Evolutionary conservation across 1,140 invertebrate species (phyloP), one percentile per base, ranked within the genome.

Genomic region (Caligus rogercresseyi): DNA sequence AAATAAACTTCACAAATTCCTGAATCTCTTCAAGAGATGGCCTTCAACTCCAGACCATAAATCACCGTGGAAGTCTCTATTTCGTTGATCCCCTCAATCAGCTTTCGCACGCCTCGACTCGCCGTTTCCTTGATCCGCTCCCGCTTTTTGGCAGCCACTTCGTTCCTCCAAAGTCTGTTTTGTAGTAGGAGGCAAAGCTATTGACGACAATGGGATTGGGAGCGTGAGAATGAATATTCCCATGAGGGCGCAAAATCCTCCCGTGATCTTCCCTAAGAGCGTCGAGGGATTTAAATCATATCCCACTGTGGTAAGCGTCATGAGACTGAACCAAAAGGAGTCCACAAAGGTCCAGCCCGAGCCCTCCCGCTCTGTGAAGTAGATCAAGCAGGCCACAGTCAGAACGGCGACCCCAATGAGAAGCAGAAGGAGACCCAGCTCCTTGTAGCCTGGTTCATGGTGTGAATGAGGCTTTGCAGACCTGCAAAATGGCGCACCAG

Each of bases 141-240:
- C 24, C 60, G 13, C 60, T 62, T 62, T 52, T 52, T 62, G 43
- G 19, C 24, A n/a, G 61, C 61, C 4, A 63, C 61, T 25, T 63
- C 61, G 19, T 63, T 63, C 3, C 61, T 16, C 61, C 61, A 63
- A 18, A 62, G 31, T 59, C 60, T 52, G 18, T 63, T 56, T 63
- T 63, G 52, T 63, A 63, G 19, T 63, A 63, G 61, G 43, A 21
- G 20, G 61, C 61, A 25, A 63, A 63, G 25, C 61, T 63, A 54
- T 63, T 63, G 14, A 63, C 61, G n/a, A 63, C 61, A 56, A 63
- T 63, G 23, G 61, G 61, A 63, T 63, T 1, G 61, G 61, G 1
- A 63, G 25, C 14, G 61, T 63, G 43, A 63, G 53, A 25, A 63
- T 63, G 52, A 63, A 63, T 14, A 55, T 56, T 16, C 61, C 61